These are phyloP conservation scores for Perizoma affinitatum DNA, from an alignment of 2,888 invertebrate genomes.

Conservation along the genomic window DNA sequence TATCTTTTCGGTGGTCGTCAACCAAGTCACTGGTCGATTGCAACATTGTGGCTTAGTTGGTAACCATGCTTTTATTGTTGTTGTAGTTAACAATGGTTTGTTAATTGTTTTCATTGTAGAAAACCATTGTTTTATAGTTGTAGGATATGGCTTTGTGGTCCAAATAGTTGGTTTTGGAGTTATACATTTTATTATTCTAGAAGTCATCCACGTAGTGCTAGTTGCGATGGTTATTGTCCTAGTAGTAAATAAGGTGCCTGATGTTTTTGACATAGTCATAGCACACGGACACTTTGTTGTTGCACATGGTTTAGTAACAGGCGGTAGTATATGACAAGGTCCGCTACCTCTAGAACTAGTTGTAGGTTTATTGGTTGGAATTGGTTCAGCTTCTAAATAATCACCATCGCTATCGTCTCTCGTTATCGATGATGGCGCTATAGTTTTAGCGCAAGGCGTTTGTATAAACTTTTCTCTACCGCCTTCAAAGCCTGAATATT, in stretches of 20 bases:
- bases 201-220: conserved; percentile 1
- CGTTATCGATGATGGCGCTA: neutral
- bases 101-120: neutral
- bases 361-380: neutral
- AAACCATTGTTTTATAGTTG: neutral
- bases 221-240: neutral
- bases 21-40: conserved; percentile 44
- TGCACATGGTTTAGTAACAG: conserved; percentile 1
- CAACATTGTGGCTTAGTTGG: conserved; percentile 33
- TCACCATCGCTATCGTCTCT: conserved; percentile 12
- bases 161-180: conserved; percentile 9
- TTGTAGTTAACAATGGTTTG: conserved; percentile 1
- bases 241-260: conserved; percentile 1
- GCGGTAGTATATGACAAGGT: neutral
- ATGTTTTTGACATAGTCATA: conserved; percentile 4
- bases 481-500: conserved; percentile 38
- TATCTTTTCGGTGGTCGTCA: conserved; percentile 34
- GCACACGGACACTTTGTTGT: conserved; percentile 2
- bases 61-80: neutral
- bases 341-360: neutral
- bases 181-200: conserved; percentile 9
- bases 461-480: conserved; percentile 1
- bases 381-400: conserved; percentile 20
- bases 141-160: conserved; percentile 5
- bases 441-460: neutral